Evolutionary conservation across 1,140 invertebrate genomes (phyloP).

Genomic region (Zaprionus kolodkinae): DNA sequence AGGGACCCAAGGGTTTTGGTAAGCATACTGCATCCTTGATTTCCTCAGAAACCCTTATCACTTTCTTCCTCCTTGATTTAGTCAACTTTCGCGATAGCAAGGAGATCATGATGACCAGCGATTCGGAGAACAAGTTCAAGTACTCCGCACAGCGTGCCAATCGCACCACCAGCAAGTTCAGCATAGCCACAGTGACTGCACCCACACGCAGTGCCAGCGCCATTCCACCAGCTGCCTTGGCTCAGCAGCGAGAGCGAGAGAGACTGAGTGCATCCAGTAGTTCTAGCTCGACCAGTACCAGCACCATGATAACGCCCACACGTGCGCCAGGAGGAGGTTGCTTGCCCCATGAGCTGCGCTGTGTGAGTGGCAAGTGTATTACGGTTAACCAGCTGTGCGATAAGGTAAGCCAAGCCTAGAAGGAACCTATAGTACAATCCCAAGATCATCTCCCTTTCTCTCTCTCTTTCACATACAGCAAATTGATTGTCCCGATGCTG

Average conservation of each 20-base stretch:
- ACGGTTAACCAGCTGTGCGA: constrained; percentile 87
- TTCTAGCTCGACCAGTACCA: constrained; percentile 15
- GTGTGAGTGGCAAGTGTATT: constrained; percentile 87
- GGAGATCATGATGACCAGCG: constrained; percentile 85
- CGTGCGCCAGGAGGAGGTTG: constrained; percentile 76
- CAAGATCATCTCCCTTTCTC: not conserved
- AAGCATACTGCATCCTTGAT: not conserved
- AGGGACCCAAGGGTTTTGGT: constrained; percentile 75
- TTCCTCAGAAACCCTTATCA: too few relatives aligned
- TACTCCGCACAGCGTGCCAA: constrained; percentile 74
- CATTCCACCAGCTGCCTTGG: constrained; percentile 62
- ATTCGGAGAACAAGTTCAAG: constrained; percentile 84
- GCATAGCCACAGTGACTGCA: constrained; percentile 47
- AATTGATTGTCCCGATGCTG: constrained; percentile 87
- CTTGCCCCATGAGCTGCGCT: constrained; percentile 86
- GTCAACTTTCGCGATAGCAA: constrained; percentile 84
- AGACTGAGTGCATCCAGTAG: constrained; percentile 30
- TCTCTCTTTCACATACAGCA: constrained; percentile 52
- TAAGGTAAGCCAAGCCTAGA: constrained; percentile 73
- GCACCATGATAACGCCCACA: constrained; percentile 28
- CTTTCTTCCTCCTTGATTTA: constrained; percentile 7
- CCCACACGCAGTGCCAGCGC: constrained; percentile 66
- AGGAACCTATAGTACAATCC: not conserved
- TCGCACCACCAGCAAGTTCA: constrained; percentile 64
- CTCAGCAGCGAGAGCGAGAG: constrained; percentile 56